Evolutionary conservation across 2,888 invertebrate genomes (phyloP).

Genomic region (Desoria tigrina): DNA sequence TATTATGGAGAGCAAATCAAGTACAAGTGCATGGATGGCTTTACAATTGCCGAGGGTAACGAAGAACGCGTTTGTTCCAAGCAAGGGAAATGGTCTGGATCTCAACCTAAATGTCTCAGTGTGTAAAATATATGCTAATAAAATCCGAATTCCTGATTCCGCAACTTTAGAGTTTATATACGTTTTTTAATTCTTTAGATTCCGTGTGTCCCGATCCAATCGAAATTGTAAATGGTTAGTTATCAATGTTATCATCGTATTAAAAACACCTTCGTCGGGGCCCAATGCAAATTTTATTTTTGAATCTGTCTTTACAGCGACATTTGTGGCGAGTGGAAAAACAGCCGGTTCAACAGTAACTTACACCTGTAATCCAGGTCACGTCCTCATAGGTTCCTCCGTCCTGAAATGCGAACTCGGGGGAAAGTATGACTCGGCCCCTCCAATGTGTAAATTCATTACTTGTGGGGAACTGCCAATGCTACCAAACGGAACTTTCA

Average conservation of each 20-base stretch:
- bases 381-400: slow-evolving; percentile 77
- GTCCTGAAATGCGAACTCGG: slow-evolving; percentile 74
- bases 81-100: slow-evolving; percentile 84
- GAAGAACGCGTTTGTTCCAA: slow-evolving; percentile 70
- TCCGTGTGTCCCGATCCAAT: slow-evolving; percentile 74
- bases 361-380: slow-evolving; percentile 76
- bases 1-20: slow-evolving; percentile 75
- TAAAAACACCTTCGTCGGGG: too few species aligned
- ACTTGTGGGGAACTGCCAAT: slow-evolving; percentile 81
- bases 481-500: slow-evolving; percentile 73
- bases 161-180: neutral
- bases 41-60: slow-evolving; percentile 71
- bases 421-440: slow-evolving; percentile 62
- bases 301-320: slow-evolving; percentile 75
- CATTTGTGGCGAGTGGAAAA: slow-evolving; percentile 70
- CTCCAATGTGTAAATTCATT: slow-evolving; percentile 81
- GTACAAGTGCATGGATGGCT: slow-evolving; percentile 80
- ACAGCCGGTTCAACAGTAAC: slow-evolving; percentile 78
- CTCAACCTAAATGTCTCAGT: slow-evolving; percentile 83
- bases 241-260: too few species aligned
- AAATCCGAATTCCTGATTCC: too few species aligned
- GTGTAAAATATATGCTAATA: slow-evolving; percentile 56
- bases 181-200: slow-evolving; percentile 28
- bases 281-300: neutral
- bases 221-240: slow-evolving; percentile 61